Evolutionary conservation across 2,797 vertebrate species (phyloP), one percentile per base, ranked within the genome.

Genomic region (Rhinichthys osculus): DNA sequence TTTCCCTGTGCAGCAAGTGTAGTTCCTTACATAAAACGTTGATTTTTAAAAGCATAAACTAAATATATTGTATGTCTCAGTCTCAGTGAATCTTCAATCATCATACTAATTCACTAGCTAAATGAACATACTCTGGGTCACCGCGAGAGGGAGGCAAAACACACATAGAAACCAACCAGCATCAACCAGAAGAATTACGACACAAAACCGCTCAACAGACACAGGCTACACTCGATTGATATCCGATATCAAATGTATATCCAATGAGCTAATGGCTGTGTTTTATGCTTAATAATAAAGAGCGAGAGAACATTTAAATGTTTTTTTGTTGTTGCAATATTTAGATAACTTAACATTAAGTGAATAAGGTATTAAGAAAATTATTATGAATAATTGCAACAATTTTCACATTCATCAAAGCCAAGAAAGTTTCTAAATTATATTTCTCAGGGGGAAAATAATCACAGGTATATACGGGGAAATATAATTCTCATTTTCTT

Each of bases 101-200:
- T 30, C 16, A 35, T 1, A 64, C 27, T 14, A 66, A 30, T 17
- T 17, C 42, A 23, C 14, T 13, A 7, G 10, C 19, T 67, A 23
- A 13, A 57, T 57, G 23, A 71, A 71, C 16, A 38, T 14, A 72
- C 50, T 59, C 9, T 9, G 5, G 3, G 40, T 83, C 40, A 64
- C 27, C 71, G 44, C 7, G 13, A 83, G 81, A 74, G 42, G 71
- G 57, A 62, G 57, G 27, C 81, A 83, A 23, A 64, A 33, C 38
- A 47, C 40, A 47, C 17, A 17, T 5, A 73, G 40, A 50, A 73
- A 19, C 27, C 50, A 73, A 19, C 27, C 67, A 44, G 19, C 62
- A 7, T 5, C 30, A 21, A 42, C 14, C 9, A 40, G 9, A 10
- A 19, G 16, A 0, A 30, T 5, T 9, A 21, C 2, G n/a, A 16